Percentiles rank a stretch among this genome's conserved stretches.
phyloP scores from a whole-genome alignment of 2,888 invertebrate genomes.

The Herminia tarsipennalis region DNA sequence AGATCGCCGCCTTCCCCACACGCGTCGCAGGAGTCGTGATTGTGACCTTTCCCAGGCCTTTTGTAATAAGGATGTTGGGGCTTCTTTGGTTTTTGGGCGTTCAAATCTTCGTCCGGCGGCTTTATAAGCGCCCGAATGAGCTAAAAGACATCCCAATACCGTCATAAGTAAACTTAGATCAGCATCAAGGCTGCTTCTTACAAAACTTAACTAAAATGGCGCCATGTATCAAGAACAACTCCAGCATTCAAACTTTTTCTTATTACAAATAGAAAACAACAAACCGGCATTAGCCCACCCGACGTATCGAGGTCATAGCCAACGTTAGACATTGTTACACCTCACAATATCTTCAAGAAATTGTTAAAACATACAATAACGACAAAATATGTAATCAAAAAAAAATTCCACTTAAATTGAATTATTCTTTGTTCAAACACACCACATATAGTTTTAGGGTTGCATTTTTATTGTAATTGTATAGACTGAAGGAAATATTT shows the following conservation, averaged over 20 bases:
- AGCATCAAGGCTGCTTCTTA: conserved; percentile 12
- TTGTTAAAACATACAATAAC: conserved; percentile 19
- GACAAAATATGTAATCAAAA: conserved; percentile 15
- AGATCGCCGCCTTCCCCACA: conserved; percentile 98
- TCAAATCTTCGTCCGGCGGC: conserved; percentile 92
- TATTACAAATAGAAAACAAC: conserved; percentile 69
- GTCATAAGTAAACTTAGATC: conserved; percentile 8
- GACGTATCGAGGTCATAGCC: conserved; percentile 92
- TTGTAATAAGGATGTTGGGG: conserved; percentile 93
- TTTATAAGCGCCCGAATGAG: conserved; percentile 95
- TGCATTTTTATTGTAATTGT: conserved; percentile 19
- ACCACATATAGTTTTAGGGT: conserved; percentile 11
- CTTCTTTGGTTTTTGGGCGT: conserved; percentile 84
- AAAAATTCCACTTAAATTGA: conserved; percentile 24
- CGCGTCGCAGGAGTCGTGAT: conserved; percentile 97
- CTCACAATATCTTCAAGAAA: conserved; percentile 28
- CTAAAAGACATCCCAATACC: conserved; percentile 77
- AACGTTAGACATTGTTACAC: conserved; percentile 74
- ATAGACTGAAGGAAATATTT: conserved; percentile 2
- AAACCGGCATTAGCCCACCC: conserved; percentile 95
- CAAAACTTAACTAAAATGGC: conserved; percentile 53
- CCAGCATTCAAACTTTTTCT: conserved; percentile 23
- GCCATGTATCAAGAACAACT: conserved; percentile 44
- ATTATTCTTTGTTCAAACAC: conserved; percentile 20
- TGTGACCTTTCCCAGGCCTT: conserved; percentile 94